phyloP scores from a whole-genome alignment of 2,888 invertebrate species.

The Galerucella pusilla region DNA sequence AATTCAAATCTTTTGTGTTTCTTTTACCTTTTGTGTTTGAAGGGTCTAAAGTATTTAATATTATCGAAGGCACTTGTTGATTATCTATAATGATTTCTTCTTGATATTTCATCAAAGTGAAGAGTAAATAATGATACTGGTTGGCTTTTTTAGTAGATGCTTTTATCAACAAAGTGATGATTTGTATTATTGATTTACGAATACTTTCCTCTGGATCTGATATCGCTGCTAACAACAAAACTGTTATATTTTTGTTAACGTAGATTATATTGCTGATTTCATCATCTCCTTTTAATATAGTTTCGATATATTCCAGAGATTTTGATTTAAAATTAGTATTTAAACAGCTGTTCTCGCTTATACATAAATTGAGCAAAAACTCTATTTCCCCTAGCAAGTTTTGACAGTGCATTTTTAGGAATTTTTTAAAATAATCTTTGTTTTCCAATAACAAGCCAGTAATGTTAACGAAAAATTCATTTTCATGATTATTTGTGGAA shows the following conservation, averaged over 20 bases:
- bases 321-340: constrained; percentile 37
- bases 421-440: constrained; percentile 55
- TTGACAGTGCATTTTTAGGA: constrained; percentile 61
- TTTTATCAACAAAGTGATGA: constrained; percentile 34
- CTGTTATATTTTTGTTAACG: constrained; percentile 25
- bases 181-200: constrained; percentile 36
- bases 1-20: constrained; percentile 54
- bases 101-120: constrained; percentile 47
- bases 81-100: constrained; percentile 74
- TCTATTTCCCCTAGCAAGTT: constrained; percentile 42
- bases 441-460: constrained; percentile 22
- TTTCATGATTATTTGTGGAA: constrained; percentile 60
- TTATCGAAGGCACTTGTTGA: constrained; percentile 73
- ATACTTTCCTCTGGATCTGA: constrained; percentile 31
- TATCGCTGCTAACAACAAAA: constrained; percentile 37
- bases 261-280: constrained; percentile 25
- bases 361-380: constrained; percentile 48
- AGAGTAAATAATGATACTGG: constrained; percentile 40
- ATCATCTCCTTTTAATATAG: constrained; percentile 29
- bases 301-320: constrained; percentile 39
- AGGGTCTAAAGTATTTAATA: constrained; percentile 71
- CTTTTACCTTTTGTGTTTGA: constrained; percentile 59
- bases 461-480: constrained; percentile 58
- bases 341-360: constrained; percentile 38
- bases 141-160: constrained; percentile 30